Conservation (phyloP, 92 coral and sea anemone genomes). For the Micromussa lordhowensis region DNA sequence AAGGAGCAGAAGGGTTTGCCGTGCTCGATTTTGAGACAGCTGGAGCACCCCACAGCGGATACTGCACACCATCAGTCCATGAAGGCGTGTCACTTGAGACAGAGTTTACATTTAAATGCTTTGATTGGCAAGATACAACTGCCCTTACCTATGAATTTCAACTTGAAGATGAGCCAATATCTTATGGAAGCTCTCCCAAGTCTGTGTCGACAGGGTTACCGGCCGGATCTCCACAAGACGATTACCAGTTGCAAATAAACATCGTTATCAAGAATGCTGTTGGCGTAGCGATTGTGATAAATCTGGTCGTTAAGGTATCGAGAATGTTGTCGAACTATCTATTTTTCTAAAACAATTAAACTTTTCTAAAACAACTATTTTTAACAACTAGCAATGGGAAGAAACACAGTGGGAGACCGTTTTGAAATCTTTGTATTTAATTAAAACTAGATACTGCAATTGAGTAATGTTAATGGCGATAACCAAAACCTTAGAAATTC, state of each 20-base stretch:
- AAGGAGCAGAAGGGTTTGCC: conserved; percentile 7
- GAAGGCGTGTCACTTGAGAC: conserved; percentile 48
- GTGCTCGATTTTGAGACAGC: conserved; percentile 35
- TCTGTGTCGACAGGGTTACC: conserved; percentile 32
- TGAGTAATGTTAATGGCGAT: too few species aligned
- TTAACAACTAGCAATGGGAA: too few species aligned
- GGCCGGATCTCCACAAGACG: neutral
- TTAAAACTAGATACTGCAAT: too few species aligned
- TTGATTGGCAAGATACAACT: conserved; percentile 23
- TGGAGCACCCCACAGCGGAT: conserved; percentile 26
- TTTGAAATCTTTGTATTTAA: too few species aligned
- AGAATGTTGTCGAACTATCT: neutral
- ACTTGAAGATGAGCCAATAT: conserved; percentile 16
- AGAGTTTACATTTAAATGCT: conserved; percentile 21
- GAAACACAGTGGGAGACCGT: too few species aligned
- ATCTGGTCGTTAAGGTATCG: conserved; percentile 2
- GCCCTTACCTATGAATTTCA: conserved; percentile 30
- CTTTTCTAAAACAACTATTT: too few species aligned
- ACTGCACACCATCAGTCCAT: neutral
- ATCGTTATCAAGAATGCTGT: conserved; percentile 23
- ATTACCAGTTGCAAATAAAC: conserved; percentile 2
- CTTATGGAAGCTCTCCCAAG: conserved; percentile 30
- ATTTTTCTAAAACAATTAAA: too few species aligned
- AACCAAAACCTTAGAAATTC: too few species aligned
- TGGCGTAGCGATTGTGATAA: conserved; percentile 8